Evolutionary conservation across 2,113 vertebrate genomes (phyloP).

Genomic region (Aspiorhynchus laticeps): DNA sequence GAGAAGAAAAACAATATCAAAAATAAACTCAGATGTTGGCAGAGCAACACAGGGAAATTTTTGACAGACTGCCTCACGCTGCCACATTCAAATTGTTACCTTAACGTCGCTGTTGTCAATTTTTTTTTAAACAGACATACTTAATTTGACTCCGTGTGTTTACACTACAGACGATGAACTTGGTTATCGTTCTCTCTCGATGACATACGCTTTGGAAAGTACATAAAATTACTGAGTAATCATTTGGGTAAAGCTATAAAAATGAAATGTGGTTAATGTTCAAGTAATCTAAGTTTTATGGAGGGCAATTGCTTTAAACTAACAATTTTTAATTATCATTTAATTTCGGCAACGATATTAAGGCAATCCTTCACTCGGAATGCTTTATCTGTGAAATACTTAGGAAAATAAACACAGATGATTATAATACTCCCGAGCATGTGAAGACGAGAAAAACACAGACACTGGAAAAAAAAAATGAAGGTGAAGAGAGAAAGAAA

Average conservation of each 20-base stretch:
- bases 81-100: neutral
- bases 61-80: slow-evolving; percentile 1
- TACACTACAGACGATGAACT: slow-evolving; percentile 25
- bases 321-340: slow-evolving; percentile 99
- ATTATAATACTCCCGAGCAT: slow-evolving; percentile 68
- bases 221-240: slow-evolving; percentile 95
- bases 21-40: slow-evolving; percentile 49
- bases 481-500: neutral
- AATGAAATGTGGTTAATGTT: slow-evolving; percentile 91
- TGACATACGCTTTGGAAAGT: slow-evolving; percentile 70
- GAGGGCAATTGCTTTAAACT: slow-evolving; percentile 95
- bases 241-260: slow-evolving; percentile 95
- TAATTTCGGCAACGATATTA: slow-evolving; percentile 91
- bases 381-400: slow-evolving; percentile 64
- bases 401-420: slow-evolving; percentile 72
- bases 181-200: slow-evolving; percentile 53
- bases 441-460: slow-evolving; percentile 30
- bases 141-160: slow-evolving; percentile 23
- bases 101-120: slow-evolving; percentile 22
- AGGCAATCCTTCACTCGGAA: slow-evolving; percentile 87
- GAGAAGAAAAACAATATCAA: slow-evolving; percentile 18
- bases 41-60: slow-evolving; percentile 31
- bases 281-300: slow-evolving; percentile 99
- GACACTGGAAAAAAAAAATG: neutral
- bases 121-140: neutral